These are phyloP conservation scores for Aricia agestis DNA, from an alignment of 1,140 invertebrate species.

Conservation along the genomic window DNA sequence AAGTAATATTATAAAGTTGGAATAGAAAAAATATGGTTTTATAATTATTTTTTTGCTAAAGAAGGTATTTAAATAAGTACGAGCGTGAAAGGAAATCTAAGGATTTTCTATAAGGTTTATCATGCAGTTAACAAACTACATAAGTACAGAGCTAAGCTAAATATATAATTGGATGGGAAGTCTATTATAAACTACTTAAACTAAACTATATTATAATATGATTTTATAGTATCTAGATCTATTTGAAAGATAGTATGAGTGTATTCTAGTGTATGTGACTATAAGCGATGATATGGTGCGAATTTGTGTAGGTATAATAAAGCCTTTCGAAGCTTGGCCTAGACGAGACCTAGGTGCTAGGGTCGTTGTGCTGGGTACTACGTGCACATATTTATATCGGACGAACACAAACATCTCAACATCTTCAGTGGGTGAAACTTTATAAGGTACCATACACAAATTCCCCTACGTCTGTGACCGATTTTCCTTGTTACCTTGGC, in stretches of 20 bases:
- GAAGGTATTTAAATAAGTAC: neutral
- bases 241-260: neutral
- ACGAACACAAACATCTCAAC: conserved; percentile 57
- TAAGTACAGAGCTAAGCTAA: conserved; percentile 21
- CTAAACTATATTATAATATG: neutral
- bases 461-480: conserved; percentile 56
- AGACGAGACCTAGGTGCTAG: conserved; percentile 33
- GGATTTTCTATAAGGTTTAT: neutral
- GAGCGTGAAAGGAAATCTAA: neutral
- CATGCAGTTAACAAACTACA: neutral
- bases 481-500: conserved; percentile 38
- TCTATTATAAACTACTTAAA: neutral
- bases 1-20: neutral
- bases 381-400: conserved; percentile 56
- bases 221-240: neutral
- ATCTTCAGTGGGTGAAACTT: conserved; percentile 71
- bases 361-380: conserved; percentile 49
- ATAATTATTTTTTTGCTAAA: no score
- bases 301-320: conserved; percentile 75
- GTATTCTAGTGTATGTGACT: conserved; percentile 17
- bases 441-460: conserved; percentile 75
- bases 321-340: conserved; percentile 43
- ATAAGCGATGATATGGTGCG: conserved; percentile 42
- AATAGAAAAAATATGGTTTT: neutral
- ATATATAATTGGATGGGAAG: neutral